Base-by-base conservation (phyloP, 2,797 vertebrate species). In the Pseudocheirus occidentalis region DNA sequence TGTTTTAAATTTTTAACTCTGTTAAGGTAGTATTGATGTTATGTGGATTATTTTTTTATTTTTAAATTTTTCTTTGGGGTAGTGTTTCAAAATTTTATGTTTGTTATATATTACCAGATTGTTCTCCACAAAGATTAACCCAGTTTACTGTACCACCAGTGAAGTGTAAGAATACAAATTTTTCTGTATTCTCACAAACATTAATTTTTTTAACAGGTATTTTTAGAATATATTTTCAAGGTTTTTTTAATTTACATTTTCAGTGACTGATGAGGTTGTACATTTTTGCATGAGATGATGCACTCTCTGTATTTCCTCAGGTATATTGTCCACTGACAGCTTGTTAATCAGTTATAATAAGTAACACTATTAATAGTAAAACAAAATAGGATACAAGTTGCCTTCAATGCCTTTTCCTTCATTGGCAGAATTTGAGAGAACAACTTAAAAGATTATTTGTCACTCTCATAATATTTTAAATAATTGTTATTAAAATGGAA, bases 401-500 rank as follows among this genome's bases (percentile, higher is more conserved):
- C 40, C 13, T 87, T 87, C 3, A 11, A 21, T 50, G 24, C 46
- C 94, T 18, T 13, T 93, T 55, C 27, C 92, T 96, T 91, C 95
- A 91, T 52, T 1, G 46, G n/a, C 94, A 91, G 94, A 92, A 27
- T 95, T 93, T 96, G 95, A 93, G 16, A 93, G 62, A 92, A 94
- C 89, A 50, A 50, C 31, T 50, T 87, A 10, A 46, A 4, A 62
- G 27, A 9, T 95, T 40, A 90, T 24, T 91, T 91, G 3, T 29
- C 73, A 81, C 93, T 94, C 91, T 92, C 40, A 91, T 91, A 55
- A 50, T 62, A 92, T 95, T 96, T 94, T 56, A 95, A 50, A 90
- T 94, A 93, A 55, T 93, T 18, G 91, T 93, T 92, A 90, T 16
- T 94, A 90, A 59, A 94, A 73, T 93, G 90, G 95, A 95, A 94